A percentile compares a stretch with the other conserved stretches of the same genome.
phyloP scores from a whole-genome alignment of 2,797 vertebrate species.

The Tauraco hartlaubi region DNA sequence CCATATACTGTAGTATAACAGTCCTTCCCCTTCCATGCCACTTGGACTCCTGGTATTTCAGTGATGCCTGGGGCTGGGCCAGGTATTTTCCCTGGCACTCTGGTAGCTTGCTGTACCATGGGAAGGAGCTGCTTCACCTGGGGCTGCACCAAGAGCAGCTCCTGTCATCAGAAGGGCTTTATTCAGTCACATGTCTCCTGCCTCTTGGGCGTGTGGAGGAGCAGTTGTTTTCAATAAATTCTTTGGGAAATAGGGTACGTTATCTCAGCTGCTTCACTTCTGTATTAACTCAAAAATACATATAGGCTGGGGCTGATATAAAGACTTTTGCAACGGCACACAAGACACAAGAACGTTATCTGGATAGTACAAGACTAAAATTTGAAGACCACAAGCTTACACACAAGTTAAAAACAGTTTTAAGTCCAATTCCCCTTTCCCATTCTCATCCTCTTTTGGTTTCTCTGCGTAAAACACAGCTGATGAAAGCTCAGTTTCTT shows the following conservation, averaged over 20 bases:
- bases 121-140: background rate
- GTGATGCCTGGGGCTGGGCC: background rate
- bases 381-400: background rate
- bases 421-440: background rate
- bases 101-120: background rate
- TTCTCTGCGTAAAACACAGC: background rate
- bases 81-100: background rate
- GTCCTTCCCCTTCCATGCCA: background rate
- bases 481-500: background rate
- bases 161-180: background rate
- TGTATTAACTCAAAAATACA: fast-evolving
- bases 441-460: background rate
- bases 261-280: background rate
- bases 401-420: background rate
- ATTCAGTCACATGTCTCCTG: background rate
- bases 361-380: background rate
- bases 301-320: background rate
- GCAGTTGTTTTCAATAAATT: background rate
- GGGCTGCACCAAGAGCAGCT: background rate
- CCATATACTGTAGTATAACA: fast-evolving
- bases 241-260: background rate
- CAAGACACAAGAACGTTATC: background rate
- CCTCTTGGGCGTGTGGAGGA: too few relatives aligned
- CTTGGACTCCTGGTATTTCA: background rate
- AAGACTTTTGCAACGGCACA: background rate